These are phyloP conservation scores for Loripinus fragilis DNA, from an alignment of 2,888 invertebrate genomes.

Conservation along the genomic window DNA sequence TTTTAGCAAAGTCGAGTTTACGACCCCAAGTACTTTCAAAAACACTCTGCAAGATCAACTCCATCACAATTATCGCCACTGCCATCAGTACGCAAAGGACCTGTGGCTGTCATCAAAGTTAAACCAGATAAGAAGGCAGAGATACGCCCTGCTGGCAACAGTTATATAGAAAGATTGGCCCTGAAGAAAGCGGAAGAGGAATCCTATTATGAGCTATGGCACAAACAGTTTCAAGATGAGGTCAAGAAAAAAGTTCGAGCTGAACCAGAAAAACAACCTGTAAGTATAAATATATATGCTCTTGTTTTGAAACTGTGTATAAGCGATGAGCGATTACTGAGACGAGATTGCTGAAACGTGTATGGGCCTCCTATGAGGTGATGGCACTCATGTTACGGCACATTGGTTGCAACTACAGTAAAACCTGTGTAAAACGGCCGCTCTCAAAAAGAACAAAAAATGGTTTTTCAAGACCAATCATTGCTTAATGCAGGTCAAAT, in stretches of 20 bases:
- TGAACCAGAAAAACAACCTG: background rate
- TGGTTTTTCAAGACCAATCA: too few species aligned
- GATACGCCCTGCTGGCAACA: background rate
- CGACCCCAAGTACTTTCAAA: conserved; percentile 41
- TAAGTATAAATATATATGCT: background rate
- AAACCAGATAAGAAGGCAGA: conserved; percentile 23
- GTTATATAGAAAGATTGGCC: background rate
- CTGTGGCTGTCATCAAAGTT: conserved; percentile 53
- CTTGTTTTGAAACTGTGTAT: too few species aligned
- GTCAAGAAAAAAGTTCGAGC: background rate
- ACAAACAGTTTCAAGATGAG: conserved; percentile 4
- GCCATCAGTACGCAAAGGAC: conserved; percentile 38
- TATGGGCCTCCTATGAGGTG: too few species aligned
- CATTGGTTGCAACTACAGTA: too few species aligned
- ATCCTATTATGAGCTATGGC: background rate
- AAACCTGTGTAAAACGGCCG: too few species aligned
- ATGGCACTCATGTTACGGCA: too few species aligned
- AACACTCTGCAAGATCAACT: conserved; percentile 23
- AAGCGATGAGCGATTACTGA: too few species aligned
- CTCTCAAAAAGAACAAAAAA: too few species aligned
- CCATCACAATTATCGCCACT: conserved; percentile 18
- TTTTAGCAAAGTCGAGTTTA: conserved; percentile 55
- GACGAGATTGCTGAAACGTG: too few species aligned
- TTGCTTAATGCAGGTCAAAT: too few species aligned
- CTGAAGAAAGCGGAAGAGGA: background rate